Evolutionary conservation across 2,113 vertebrate species (phyloP).

Genomic region (Felis chaus): DNA sequence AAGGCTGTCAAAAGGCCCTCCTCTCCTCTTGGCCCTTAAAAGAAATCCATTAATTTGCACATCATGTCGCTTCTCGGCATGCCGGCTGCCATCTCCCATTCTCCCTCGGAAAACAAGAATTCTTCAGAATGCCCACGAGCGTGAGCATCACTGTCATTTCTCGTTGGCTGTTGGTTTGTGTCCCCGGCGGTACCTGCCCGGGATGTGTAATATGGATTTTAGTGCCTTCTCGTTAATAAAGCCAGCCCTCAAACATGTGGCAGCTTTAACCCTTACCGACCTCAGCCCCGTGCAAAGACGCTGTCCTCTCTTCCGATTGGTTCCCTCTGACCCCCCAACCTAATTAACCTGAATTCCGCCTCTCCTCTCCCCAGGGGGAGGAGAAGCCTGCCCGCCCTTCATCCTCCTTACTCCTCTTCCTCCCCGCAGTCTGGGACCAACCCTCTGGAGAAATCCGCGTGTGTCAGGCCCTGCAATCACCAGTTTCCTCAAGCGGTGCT

Average conservation of each 20-base stretch:
- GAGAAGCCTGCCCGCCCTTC: background rate
- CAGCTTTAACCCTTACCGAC: background rate
- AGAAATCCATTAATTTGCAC: slow-evolving; percentile 54
- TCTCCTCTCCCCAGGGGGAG: background rate
- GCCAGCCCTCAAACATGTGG: background rate
- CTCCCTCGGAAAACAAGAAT: background rate
- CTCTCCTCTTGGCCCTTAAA: slow-evolving; percentile 28
- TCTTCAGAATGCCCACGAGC: background rate
- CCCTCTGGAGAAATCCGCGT: slow-evolving; percentile 31
- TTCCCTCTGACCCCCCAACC: background rate
- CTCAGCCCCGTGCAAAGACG: background rate
- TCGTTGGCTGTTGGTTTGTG: background rate
- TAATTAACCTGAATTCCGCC: slow-evolving; percentile 31
- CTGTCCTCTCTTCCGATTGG: background rate
- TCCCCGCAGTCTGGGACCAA: slow-evolving; percentile 13
- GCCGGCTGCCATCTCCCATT: background rate
- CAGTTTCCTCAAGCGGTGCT: background rate
- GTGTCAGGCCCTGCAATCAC: background rate
- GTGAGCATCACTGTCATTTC: background rate
- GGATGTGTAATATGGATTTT: background rate
- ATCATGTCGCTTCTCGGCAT: background rate
- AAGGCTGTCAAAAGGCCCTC: slow-evolving; percentile 39
- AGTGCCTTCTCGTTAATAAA: background rate
- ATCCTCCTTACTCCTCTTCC: background rate
- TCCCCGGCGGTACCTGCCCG: background rate